These are phyloP conservation scores for Gisinianus flammeolus DNA, from an alignment of 2,888 invertebrate genomes.

Conservation along the genomic window DNA sequence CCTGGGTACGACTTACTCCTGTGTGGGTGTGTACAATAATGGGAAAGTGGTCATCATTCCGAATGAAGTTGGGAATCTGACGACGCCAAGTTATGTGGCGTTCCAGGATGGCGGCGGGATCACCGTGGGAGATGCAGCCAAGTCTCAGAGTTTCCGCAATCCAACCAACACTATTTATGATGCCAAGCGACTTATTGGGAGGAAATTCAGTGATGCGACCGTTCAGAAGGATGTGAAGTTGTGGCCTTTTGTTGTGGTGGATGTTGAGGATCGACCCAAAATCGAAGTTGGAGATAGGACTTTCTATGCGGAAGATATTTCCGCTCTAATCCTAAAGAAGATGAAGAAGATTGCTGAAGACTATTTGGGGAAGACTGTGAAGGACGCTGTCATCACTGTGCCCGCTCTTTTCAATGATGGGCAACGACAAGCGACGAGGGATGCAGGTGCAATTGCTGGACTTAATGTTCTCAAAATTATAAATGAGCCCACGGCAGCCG, in stretches of 20 bases:
- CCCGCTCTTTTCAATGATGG: slow-evolving; percentile 35
- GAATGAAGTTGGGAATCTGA: slow-evolving; percentile 19
- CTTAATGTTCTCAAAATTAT: slow-evolving; percentile 24
- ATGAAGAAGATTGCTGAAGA: slow-evolving; percentile 32
- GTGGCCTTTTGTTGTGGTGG: slow-evolving; percentile 80
- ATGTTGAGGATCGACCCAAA: slow-evolving; percentile 61
- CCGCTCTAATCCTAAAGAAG: slow-evolving; percentile 24
- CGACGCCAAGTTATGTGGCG: slow-evolving; percentile 41
- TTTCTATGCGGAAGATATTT: slow-evolving; percentile 37
- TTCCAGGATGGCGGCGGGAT: background rate
- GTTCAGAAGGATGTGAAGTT: slow-evolving; percentile 81
- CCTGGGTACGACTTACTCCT: slow-evolving; percentile 48
- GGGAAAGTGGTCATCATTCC: slow-evolving; percentile 45
- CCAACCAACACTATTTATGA: slow-evolving; percentile 80
- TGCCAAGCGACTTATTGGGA: slow-evolving; percentile 83
- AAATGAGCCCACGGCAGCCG: slow-evolving; percentile 39
- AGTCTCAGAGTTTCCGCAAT: slow-evolving; percentile 64
- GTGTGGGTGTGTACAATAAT: slow-evolving; percentile 46
- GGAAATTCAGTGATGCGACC: slow-evolving; percentile 77
- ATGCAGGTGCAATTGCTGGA: slow-evolving; percentile 14
- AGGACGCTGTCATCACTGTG: slow-evolving; percentile 36
- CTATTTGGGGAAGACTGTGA: slow-evolving; percentile 16
- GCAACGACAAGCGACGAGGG: slow-evolving; percentile 23
- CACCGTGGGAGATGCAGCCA: slow-evolving; percentile 65
- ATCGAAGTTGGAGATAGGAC: slow-evolving; percentile 57